Percentiles rank a stretch among this genome's conserved stretches.
Conservation (phyloP, 2,113 vertebrate genomes). For the Australoheros scitulus region DNA sequence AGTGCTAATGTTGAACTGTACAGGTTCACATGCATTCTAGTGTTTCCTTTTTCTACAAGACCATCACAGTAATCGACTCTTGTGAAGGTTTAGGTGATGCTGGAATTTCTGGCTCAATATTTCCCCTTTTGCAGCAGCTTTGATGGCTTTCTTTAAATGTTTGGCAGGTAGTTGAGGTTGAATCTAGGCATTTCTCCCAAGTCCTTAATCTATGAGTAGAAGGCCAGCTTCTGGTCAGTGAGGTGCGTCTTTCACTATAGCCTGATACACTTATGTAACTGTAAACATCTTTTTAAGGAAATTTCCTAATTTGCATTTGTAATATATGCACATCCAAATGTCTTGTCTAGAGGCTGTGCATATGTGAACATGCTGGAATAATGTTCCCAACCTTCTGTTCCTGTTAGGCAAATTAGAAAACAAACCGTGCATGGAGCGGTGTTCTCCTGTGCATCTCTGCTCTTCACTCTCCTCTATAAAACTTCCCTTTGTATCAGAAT, state of each 20-base stretch:
- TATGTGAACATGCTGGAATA: slow-evolving; percentile 13
- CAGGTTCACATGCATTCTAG: slow-evolving; percentile 17
- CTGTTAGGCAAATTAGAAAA: slow-evolving; percentile 14
- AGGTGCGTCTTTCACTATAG: not conserved
- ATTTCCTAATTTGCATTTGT: slow-evolving; percentile 21
- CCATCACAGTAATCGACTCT: not conserved
- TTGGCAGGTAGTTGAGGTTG: not conserved
- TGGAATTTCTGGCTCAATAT: not conserved
- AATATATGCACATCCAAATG: slow-evolving; percentile 33
- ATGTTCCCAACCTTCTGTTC: slow-evolving; percentile 27
- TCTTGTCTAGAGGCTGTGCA: not conserved
- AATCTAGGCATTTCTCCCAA: not conserved
- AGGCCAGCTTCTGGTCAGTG: not conserved
- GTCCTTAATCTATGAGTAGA: not conserved
- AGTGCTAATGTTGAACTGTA: slow-evolving; percentile 45
- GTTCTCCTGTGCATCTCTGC: not conserved
- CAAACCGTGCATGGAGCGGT: slow-evolving; percentile 15
- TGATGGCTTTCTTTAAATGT: slow-evolving; percentile 9
- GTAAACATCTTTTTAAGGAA: not conserved
- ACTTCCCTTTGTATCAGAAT: not conserved
- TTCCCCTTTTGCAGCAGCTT: slow-evolving; percentile 1
- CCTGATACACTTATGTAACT: slow-evolving; percentile 14
- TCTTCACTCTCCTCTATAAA: not conserved
- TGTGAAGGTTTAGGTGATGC: not conserved
- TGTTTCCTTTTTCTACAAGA: slow-evolving; percentile 28